These are phyloP conservation scores for Entomobrya proxima DNA, from an alignment of 2,888 invertebrate species.

Conservation along the genomic window DNA sequence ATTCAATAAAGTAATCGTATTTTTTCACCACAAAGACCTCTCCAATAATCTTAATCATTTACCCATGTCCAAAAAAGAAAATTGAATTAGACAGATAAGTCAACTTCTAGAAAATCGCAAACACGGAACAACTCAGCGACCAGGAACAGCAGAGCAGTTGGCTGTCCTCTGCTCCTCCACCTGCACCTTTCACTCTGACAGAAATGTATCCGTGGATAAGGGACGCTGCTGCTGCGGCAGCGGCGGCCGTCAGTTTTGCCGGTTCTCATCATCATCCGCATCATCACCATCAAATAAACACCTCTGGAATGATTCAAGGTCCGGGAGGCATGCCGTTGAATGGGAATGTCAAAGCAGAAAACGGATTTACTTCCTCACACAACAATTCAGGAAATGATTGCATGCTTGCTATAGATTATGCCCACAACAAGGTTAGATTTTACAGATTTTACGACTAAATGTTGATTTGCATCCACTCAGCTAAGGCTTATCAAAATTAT, in stretches of 20 bases:
- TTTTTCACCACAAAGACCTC: conserved; percentile 9
- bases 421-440: conserved; percentile 82
- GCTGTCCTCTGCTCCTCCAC: conserved; percentile 48
- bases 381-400: conserved; percentile 80
- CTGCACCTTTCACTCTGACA: conserved; percentile 63
- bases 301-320: conserved; percentile 62
- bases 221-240: conserved; percentile 75
- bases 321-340: conserved; percentile 66
- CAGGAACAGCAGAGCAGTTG: conserved; percentile 55
- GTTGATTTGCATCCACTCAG: not conserved
- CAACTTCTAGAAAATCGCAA: conserved; percentile 17
- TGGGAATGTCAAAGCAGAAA: conserved; percentile 75
- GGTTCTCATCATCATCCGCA: conserved; percentile 73
- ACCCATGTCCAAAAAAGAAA: conserved; percentile 45
- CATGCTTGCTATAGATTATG: conserved; percentile 84
- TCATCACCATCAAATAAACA: conserved; percentile 68
- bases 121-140: conserved; percentile 59
- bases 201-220: conserved; percentile 75
- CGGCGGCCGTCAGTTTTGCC: conserved; percentile 73
- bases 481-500: not conserved
- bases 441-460: not conserved
- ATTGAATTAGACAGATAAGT: not conserved
- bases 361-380: conserved; percentile 72
- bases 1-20: conserved; percentile 4
- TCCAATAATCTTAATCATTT: conserved; percentile 47